Conservation (phyloP, 2,797 vertebrate species). For the Harpagifer antarcticus region DNA sequence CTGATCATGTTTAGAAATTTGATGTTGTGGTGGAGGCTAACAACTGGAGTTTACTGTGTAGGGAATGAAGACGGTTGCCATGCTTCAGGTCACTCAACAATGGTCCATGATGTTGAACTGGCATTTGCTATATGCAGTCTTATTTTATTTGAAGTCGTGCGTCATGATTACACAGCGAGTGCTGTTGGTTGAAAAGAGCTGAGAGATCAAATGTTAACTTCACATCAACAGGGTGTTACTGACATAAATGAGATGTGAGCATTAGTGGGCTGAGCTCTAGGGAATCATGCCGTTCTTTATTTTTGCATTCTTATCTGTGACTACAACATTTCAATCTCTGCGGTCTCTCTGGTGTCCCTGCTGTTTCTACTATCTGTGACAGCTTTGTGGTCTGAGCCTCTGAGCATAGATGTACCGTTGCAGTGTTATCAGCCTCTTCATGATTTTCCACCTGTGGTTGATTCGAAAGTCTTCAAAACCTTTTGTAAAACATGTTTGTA, state of each 20-base stretch:
- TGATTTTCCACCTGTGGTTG: slow-evolving; percentile 68
- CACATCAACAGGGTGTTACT: slow-evolving; percentile 28
- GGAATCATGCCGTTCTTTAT: slow-evolving; percentile 41
- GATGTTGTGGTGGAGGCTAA: slow-evolving; percentile 59
- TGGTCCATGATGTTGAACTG: slow-evolving; percentile 37
- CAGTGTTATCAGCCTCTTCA: slow-evolving; percentile 51
- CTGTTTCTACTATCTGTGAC: slow-evolving; percentile 48
- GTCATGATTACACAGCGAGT: slow-evolving; percentile 33
- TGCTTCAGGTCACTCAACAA: slow-evolving; percentile 43
- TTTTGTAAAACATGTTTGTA: slow-evolving; percentile 84
- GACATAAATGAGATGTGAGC: slow-evolving; percentile 33
- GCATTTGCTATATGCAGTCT: slow-evolving; percentile 55
- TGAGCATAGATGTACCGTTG: slow-evolving; percentile 51
- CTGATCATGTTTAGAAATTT: slow-evolving; percentile 69
- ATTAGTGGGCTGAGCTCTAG: slow-evolving; percentile 36
- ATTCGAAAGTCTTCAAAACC: slow-evolving; percentile 67
- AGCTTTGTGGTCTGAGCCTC: slow-evolving; percentile 46
- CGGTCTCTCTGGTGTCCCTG: slow-evolving; percentile 53
- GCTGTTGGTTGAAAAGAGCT: neutral
- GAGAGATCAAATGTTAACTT: slow-evolving; percentile 35
- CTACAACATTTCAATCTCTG: slow-evolving; percentile 33
- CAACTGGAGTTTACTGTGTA: slow-evolving; percentile 48
- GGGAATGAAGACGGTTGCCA: slow-evolving; percentile 40
- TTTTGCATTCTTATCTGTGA: slow-evolving; percentile 42
- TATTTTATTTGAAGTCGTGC: slow-evolving; percentile 40